A percentile compares a stretch with the other conserved stretches of the same genome.
Evolutionary conservation across 2,888 invertebrate species (phyloP).

Genomic region (Aethes cnicana): DNA sequence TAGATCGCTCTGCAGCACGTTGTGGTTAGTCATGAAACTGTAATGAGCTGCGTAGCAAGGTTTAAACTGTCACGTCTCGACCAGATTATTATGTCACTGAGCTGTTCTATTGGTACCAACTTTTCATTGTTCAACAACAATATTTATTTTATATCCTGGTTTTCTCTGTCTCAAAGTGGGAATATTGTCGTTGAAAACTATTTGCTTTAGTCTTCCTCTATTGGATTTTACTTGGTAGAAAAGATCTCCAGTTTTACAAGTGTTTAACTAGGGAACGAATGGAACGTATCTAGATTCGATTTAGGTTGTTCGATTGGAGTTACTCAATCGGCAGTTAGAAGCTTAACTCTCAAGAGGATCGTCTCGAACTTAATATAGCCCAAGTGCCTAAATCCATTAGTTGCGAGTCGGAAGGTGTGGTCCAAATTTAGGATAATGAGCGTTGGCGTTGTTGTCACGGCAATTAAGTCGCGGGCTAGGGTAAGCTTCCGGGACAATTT

Average conservation of each 20-base stretch:
- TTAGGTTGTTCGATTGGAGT: too few species aligned
- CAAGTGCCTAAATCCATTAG: slow-evolving; percentile 39
- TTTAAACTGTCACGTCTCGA: slow-evolving; percentile 54
- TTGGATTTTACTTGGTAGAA: too few species aligned
- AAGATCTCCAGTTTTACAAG: too few species aligned
- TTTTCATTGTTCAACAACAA: slow-evolving; percentile 16
- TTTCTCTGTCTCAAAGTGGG: neutral
- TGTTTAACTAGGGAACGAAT: too few species aligned
- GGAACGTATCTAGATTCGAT: too few species aligned
- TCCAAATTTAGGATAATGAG: slow-evolving; percentile 63
- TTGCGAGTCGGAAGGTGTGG: slow-evolving; percentile 48
- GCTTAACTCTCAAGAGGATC: slow-evolving; percentile 28
- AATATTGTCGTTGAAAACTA: neutral
- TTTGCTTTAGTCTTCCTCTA: too few species aligned
- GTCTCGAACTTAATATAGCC: slow-evolving; percentile 27
- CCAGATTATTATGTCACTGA: slow-evolving; percentile 16
- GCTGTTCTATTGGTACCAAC: slow-evolving; percentile 15
- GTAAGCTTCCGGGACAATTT: slow-evolving; percentile 64
- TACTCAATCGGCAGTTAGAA: slow-evolving; percentile 11
- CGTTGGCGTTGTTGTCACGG: slow-evolving; percentile 57
- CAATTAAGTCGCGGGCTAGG: slow-evolving; percentile 54
- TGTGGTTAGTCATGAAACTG: slow-evolving; percentile 40
- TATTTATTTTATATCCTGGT: slow-evolving; percentile 10
- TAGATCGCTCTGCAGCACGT: slow-evolving; percentile 37
- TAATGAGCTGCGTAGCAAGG: slow-evolving; percentile 50